A percentile compares a stretch with the other conserved stretches of the same genome.
Evolutionary conservation across 2,113 vertebrate species (phyloP).

Genomic region (Syngnathus typhle): DNA sequence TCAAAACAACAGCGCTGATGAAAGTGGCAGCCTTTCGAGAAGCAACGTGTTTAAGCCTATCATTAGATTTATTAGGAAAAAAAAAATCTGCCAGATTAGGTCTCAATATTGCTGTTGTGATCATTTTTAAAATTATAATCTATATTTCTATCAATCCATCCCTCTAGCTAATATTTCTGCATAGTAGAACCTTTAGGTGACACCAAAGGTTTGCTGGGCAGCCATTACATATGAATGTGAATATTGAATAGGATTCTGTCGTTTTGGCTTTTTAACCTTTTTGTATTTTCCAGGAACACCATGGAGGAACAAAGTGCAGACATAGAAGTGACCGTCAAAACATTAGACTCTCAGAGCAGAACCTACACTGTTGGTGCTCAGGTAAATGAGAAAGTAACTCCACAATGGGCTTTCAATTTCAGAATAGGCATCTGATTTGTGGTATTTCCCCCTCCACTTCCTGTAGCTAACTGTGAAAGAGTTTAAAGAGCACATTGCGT

Average conservation of each 20-base stretch:
- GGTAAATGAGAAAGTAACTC: slow-evolving; percentile 61
- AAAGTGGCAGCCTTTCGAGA: not conserved
- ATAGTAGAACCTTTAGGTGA: not conserved
- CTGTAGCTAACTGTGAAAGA: slow-evolving; percentile 83
- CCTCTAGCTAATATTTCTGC: not conserved
- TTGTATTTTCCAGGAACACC: slow-evolving; percentile 27
- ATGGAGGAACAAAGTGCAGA: slow-evolving; percentile 76
- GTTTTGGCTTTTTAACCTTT: not conserved
- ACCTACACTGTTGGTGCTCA: slow-evolving; percentile 81
- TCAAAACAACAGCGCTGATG: not conserved
- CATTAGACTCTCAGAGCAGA: slow-evolving; percentile 86
- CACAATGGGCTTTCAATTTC: not conserved
- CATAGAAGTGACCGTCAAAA: slow-evolving; percentile 87
- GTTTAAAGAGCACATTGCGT: slow-evolving; percentile 87
- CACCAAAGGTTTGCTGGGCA: not conserved
- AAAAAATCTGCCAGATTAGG: no score
- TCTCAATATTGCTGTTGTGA: not conserved
- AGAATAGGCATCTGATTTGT: not conserved
- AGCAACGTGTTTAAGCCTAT: no score
- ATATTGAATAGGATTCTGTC: not conserved
- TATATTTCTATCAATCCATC: not conserved
- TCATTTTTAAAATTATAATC: not conserved
- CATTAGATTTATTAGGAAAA: no score
- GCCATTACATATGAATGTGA: not conserved
- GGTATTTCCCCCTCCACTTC: not conserved